Base-by-base conservation (phyloP, 2,888 invertebrate genomes). In the Ephialtes manifestator region DNA sequence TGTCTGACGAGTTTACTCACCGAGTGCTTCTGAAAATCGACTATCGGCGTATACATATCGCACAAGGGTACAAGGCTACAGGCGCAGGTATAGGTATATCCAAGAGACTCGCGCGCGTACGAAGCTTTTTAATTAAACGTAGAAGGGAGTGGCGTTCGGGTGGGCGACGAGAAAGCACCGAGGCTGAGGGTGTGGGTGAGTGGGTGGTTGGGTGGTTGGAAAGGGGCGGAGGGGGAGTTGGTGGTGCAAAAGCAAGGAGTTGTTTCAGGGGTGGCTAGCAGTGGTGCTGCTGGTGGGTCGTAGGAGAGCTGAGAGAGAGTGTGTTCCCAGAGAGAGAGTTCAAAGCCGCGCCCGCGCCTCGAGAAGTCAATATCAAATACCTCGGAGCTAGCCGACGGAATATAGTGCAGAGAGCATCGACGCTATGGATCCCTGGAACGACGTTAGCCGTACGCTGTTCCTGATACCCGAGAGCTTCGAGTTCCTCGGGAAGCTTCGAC, bases 321-420 rank as follows among this genome's bases (percentile, higher is more conserved):
- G 58, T 18, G 67, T 24, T 24, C 24, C 24, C n/a, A 58, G 72
- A 43, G 74, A 53, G 77, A 84, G 84, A 86, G 86, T 85, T 89
- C 88, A 86, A 88, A 88, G 88, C 87, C 83, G 86, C 87, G 85
- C 81, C 83, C 89, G 89, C 88, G 91, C 90, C 90, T 92, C 90
- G 92, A 92, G 92, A 93, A 93, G 93, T 94, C 93, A 93, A 94
- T 94, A 93, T 93, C 93, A 94, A 94, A 93, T 94, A 94, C 93
- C 93, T 93, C 91, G 88, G 89, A 93, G 93, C 92, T 92, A 92
- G 91, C 90, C 92, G 91, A 91, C 88, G 88, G 85, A 87, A 72
- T 74, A 86, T 70, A 87, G 65, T 46, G 15, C 35, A 48, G 46
- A 75, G 51, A 75, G 70, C 70, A 79, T 81, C 65, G 68, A 72